These are phyloP conservation scores for Murina feae DNA, from an alignment of 2,113 vertebrate species.

Conservation along the genomic window DNA sequence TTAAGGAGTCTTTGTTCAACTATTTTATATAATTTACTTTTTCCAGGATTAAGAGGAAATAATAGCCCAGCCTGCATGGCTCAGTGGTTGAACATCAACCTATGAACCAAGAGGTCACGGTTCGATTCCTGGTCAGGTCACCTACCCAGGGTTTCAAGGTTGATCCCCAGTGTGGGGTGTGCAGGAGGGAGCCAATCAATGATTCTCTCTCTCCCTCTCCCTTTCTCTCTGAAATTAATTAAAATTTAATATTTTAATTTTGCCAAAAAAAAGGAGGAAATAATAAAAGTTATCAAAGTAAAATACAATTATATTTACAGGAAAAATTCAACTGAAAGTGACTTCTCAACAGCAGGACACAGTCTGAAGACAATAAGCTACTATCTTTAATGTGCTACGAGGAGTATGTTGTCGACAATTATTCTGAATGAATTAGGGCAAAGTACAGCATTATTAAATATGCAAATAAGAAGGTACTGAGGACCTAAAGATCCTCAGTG, in stretches of 20 bases:
- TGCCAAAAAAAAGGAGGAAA: too few relatives aligned
- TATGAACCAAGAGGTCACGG: too few relatives aligned
- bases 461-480: background rate
- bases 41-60: background rate
- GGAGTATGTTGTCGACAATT: background rate
- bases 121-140: too few relatives aligned
- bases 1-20: background rate
- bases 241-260: background rate
- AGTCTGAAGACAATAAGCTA: background rate
- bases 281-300: background rate
- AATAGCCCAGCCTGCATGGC: too few relatives aligned
- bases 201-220: too few relatives aligned
- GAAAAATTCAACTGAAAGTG: background rate
- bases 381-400: background rate
- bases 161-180: too few relatives aligned
- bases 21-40: background rate
- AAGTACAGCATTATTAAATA: background rate
- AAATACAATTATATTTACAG: background rate
- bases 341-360: background rate
- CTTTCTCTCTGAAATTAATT: too few relatives aligned
- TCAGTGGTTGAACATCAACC: too few relatives aligned
- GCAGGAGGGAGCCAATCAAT: too few relatives aligned
- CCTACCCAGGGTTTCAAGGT: too few relatives aligned
- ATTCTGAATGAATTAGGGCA: background rate
- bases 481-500: background rate